Evolutionary conservation across 2,797 vertebrate genomes (phyloP).

Genomic region (Urosaurus nigricauda): DNA sequence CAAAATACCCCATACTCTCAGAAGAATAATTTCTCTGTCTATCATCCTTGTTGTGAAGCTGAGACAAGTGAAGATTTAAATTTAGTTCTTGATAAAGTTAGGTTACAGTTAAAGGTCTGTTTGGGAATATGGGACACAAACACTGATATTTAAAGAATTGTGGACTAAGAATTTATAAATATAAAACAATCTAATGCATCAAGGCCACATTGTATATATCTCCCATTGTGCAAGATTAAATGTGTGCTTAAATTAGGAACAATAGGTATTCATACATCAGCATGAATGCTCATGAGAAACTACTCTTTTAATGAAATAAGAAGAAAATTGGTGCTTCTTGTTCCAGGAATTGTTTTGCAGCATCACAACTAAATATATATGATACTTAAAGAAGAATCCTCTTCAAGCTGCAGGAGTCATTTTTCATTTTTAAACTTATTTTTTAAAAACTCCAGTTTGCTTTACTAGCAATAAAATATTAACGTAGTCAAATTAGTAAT

Average conservation of each 20-base stretch:
- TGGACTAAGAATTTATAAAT: not conserved
- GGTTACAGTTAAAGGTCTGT: slow-evolving; percentile 2
- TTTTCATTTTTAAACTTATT: slow-evolving; percentile 49
- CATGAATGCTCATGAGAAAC: slow-evolving; percentile 71
- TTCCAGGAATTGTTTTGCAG: slow-evolving; percentile 73
- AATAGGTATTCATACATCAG: slow-evolving; percentile 78
- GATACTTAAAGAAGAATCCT: slow-evolving; percentile 35
- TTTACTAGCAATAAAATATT: slow-evolving; percentile 1
- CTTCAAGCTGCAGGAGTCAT: slow-evolving; percentile 48
- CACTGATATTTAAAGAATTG: slow-evolving; percentile 16
- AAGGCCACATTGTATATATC: slow-evolving; percentile 51
- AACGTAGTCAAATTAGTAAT: slow-evolving; percentile 37
- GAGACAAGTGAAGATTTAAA: no score
- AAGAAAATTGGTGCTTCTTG: slow-evolving; percentile 68
- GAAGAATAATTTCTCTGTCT: no score
- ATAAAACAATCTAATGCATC: slow-evolving; percentile 43
- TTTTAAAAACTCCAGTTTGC: not conserved
- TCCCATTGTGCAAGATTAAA: slow-evolving; percentile 74
- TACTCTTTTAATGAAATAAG: slow-evolving; percentile 75
- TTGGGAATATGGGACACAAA: slow-evolving; percentile 44
- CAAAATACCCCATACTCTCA: no score
- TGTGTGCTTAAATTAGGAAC: slow-evolving; percentile 74
- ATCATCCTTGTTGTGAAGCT: no score
- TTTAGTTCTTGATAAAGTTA: no score
- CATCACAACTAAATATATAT: slow-evolving; percentile 61